Percentiles rank a stretch among this genome's conserved stretches.
Conservation (phyloP, 2,888 invertebrate genomes). For the Lycaena phlaeas region DNA sequence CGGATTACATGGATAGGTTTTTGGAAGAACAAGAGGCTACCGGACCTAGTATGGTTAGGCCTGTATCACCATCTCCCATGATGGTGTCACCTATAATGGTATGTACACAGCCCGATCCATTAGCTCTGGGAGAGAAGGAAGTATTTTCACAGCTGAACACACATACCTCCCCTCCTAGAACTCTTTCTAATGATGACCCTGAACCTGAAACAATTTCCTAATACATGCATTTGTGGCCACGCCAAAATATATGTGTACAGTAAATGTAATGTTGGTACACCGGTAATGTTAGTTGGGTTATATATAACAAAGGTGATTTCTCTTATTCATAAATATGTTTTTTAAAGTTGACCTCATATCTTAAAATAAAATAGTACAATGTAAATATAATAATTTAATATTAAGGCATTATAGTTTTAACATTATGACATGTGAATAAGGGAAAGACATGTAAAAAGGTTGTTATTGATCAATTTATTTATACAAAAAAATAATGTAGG, state of each 20-base stretch:
- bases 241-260: conserved; percentile 21
- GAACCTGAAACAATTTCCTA: conserved; percentile 60
- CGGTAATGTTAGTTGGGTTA: too few relatives aligned
- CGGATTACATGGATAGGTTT: conserved; percentile 95
- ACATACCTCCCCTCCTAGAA: conserved; percentile 47
- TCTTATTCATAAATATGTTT: conserved; percentile 15
- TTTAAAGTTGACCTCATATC: conserved; percentile 14
- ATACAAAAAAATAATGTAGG: background rate
- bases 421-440: conserved; percentile 42
- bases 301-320: background rate
- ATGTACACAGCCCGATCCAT: conserved; percentile 53
- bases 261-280: background rate
- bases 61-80: conserved; percentile 77
- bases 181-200: conserved; percentile 54
- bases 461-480: background rate
- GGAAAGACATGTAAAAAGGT: conserved; percentile 21
- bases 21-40: conserved; percentile 88
- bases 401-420: conserved; percentile 32
- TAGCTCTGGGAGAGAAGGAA: conserved; percentile 63
- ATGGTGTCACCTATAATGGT: conserved; percentile 59
- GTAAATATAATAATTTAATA: conserved; percentile 29
- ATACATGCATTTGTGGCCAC: conserved; percentile 42
- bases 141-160: conserved; percentile 62
- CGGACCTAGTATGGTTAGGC: conserved; percentile 71
- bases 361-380: conserved; percentile 40